Conservation (phyloP, 2,113 vertebrate genomes). For the Tauraco erythrolophus region DNA sequence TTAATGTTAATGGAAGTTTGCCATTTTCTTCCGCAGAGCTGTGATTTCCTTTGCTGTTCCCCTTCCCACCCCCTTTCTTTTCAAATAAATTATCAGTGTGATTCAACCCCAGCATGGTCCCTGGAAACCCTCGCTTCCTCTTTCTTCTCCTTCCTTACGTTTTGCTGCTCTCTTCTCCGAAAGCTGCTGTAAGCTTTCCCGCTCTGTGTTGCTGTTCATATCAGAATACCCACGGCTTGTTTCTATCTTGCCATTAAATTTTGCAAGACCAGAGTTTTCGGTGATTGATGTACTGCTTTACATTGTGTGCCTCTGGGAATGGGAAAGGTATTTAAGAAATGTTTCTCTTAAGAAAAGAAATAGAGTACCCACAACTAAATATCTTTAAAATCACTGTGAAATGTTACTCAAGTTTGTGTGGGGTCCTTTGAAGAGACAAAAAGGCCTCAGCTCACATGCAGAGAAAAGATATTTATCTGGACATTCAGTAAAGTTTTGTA, state of each 20-base stretch:
- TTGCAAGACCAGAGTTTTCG: neutral
- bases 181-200: neutral
- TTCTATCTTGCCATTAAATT: neutral
- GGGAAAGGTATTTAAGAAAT: neutral
- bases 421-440: neutral
- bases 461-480: neutral
- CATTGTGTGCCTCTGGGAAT: neutral
- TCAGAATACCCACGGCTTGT: neutral
- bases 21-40: neutral
- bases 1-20: neutral
- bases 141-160: neutral
- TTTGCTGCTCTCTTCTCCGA: neutral
- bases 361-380: neutral
- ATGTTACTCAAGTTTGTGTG: neutral
- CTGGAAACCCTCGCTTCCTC: neutral
- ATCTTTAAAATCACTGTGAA: neutral
- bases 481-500: neutral
- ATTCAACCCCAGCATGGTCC: neutral
- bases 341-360: neutral
- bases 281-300: neutral
- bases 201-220: neutral
- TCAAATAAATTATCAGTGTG: slow-evolving; percentile 8
- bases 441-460: neutral
- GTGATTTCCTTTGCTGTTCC: neutral
- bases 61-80: neutral